phyloP scores from a whole-genome alignment of 1,140 invertebrate species.

The Chelonus insularis region DNA sequence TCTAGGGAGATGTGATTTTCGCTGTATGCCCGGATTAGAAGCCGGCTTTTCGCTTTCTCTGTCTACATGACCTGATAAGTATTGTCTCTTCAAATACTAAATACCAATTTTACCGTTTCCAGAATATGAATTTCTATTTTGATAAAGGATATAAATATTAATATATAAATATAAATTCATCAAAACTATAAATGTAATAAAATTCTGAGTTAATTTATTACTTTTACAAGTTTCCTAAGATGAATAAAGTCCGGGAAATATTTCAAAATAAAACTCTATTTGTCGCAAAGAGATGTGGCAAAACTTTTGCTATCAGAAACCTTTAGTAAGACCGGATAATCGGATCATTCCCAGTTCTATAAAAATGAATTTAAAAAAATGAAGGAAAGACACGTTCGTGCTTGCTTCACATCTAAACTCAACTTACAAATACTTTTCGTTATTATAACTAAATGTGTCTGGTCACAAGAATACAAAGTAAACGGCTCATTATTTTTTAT shows the following conservation, averaged over 20 bases:
- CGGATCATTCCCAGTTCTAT: slow-evolving; percentile 41
- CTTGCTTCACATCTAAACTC: slow-evolving; percentile 1
- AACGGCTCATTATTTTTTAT: no score
- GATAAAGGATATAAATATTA: no score
- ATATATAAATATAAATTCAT: slow-evolving; percentile 38
- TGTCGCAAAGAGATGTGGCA: slow-evolving; percentile 36
- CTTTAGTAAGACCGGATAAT: slow-evolving; percentile 45
- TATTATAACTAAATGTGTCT: neutral
- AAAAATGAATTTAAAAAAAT: slow-evolving; percentile 33
- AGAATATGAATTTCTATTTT: no score
- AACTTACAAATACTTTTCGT: neutral
- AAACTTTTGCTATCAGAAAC: slow-evolving; percentile 44
- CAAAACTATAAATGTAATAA: slow-evolving; percentile 7
- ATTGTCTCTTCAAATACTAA: slow-evolving; percentile 35
- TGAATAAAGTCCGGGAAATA: slow-evolving; percentile 24
- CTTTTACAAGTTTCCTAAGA: neutral
- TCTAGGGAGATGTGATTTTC: slow-evolving; percentile 48
- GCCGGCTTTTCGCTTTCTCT: slow-evolving; percentile 37
- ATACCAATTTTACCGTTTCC: no score
- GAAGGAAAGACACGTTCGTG: slow-evolving; percentile 20
- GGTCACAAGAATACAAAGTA: slow-evolving; percentile 9
- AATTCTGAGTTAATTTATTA: neutral
- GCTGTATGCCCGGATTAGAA: slow-evolving; percentile 51
- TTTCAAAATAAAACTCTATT: slow-evolving; percentile 33
- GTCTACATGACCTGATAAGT: slow-evolving; percentile 37